A percentile compares a stretch with the other conserved stretches of the same genome.
Evolutionary conservation across 2,888 invertebrate species (phyloP).

Genomic region (Mimachlamys varia): DNA sequence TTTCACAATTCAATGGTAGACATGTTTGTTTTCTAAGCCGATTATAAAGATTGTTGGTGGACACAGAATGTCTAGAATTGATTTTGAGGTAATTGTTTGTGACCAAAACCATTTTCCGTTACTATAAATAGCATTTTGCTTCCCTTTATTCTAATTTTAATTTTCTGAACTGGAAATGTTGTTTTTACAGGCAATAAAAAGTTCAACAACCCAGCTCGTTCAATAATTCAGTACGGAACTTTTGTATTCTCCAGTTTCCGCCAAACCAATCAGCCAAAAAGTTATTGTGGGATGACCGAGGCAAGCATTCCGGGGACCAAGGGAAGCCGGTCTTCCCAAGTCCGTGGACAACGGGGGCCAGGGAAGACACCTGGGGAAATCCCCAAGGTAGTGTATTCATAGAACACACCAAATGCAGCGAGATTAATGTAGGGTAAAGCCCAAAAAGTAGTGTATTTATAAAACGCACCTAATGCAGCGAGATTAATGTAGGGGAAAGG

Average conservation of each 20-base stretch:
- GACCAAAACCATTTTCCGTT: too few species aligned
- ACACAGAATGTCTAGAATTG: too few species aligned
- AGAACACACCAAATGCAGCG: not conserved
- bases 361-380: constrained; percentile 67
- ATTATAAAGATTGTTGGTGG: too few species aligned
- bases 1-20: not conserved
- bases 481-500: too few species aligned
- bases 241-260: not conserved
- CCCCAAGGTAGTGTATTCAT: constrained; percentile 37
- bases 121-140: too few species aligned
- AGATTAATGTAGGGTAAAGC: too few species aligned
- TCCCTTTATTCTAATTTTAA: not conserved
- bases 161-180: not conserved
- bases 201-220: not conserved
- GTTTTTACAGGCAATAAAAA: not conserved
- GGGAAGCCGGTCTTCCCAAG: constrained; percentile 70
- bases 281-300: constrained; percentile 69
- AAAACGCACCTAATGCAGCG: too few species aligned
- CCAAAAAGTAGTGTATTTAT: too few species aligned
- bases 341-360: constrained; percentile 73
- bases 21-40: too few species aligned
- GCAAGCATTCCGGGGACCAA: constrained; percentile 55
- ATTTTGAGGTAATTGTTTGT: too few species aligned
- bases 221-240: not conserved
- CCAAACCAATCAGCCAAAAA: constrained; percentile 51